Conservation (phyloP, 1,140 invertebrate species). For the Leptinotarsa defecta region DNA sequence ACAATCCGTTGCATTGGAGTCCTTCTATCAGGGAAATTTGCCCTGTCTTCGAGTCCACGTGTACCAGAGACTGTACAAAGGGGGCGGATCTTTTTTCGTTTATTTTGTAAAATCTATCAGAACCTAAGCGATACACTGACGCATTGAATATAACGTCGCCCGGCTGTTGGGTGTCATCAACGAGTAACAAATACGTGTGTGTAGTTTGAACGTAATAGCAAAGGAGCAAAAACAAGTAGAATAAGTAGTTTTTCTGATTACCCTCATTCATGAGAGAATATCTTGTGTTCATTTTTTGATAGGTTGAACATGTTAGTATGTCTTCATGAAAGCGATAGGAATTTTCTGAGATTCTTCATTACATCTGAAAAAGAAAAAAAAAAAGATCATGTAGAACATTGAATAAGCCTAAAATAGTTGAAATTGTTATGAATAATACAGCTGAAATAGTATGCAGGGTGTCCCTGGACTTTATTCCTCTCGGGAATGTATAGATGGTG, state of each 20-base stretch:
- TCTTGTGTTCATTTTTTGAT: constrained; percentile 41
- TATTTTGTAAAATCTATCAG: constrained; percentile 74
- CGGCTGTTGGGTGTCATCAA: constrained; percentile 68
- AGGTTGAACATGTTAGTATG: constrained; percentile 34
- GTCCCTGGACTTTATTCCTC: too few relatives aligned
- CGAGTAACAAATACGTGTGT: constrained; percentile 68
- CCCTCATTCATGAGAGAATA: constrained; percentile 43
- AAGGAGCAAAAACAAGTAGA: constrained; percentile 39
- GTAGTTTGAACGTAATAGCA: constrained; percentile 30
- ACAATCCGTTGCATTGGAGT: constrained; percentile 78
- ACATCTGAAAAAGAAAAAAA: constrained; percentile 27
- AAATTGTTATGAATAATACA: too few relatives aligned
- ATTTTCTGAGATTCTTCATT: constrained; percentile 11
- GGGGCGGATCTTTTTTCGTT: constrained; percentile 78
- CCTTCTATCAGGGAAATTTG: constrained; percentile 72
- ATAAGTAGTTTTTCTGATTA: constrained; percentile 29
- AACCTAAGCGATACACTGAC: constrained; percentile 75
- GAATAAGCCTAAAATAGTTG: too few relatives aligned
- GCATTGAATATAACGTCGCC: constrained; percentile 79
- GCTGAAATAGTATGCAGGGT: too few relatives aligned
- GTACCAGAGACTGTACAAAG: constrained; percentile 77
- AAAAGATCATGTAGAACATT: background rate
- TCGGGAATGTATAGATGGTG: too few relatives aligned
- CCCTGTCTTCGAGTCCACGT: constrained; percentile 74
- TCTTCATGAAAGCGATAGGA: background rate